These are phyloP conservation scores for Xenus cinereus DNA, from an alignment of 2,113 vertebrate species.

Conservation along the genomic window DNA sequence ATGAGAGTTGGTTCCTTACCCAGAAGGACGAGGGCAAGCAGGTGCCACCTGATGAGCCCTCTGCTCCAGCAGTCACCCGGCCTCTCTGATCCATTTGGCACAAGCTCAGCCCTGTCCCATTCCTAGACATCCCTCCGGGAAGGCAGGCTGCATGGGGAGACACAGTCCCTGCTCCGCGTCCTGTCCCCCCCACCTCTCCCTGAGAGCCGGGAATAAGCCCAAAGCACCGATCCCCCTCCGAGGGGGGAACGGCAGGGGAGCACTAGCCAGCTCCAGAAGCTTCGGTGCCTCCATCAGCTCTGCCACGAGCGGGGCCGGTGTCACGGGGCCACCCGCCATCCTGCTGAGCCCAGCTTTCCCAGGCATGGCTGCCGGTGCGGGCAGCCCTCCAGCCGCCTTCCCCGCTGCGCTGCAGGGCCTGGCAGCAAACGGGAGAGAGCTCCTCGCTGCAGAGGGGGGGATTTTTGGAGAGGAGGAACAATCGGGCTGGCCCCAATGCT, in stretches of 20 bases:
- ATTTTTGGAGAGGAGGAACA: neutral
- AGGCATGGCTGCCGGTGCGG: accelerated
- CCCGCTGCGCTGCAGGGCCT: neutral
- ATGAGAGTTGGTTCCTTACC: neutral
- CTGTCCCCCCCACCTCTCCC: neutral
- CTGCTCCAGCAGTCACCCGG: neutral
- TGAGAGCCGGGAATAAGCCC: neutral
- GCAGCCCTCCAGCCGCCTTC: slow-evolving; percentile 19
- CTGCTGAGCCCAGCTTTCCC: slow-evolving; percentile 57
- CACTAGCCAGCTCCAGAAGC: neutral
- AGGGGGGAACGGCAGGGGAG: neutral
- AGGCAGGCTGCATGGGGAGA: neutral
- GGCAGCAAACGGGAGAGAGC: neutral
- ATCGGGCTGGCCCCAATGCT: accelerated
- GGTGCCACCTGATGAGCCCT: accelerated
- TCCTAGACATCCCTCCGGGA: neutral
- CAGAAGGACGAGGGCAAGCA: neutral
- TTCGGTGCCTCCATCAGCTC: slow-evolving; percentile 23
- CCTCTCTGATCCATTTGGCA: accelerated
- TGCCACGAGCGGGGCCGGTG: neutral
- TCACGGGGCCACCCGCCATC: neutral
- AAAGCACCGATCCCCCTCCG: neutral
- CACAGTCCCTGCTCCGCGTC: accelerated
- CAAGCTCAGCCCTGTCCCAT: neutral
- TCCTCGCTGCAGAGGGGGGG: neutral